Evolutionary conservation across 2,797 vertebrate genomes (phyloP), one percentile per base, ranked within the genome.

Genomic region (Xenentodon cancila): DNA sequence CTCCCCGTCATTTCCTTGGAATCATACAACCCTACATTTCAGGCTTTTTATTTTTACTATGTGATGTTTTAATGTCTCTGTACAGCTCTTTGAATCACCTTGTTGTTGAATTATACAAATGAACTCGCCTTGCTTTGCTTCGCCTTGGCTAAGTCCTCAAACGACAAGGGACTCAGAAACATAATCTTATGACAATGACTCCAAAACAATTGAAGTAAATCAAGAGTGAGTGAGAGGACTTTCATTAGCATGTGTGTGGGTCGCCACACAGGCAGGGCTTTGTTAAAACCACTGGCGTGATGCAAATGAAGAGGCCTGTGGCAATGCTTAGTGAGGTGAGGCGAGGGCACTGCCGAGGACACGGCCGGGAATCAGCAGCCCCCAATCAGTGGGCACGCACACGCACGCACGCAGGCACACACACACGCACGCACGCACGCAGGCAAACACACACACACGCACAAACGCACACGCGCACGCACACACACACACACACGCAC

Each of bases 241-340:
- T 84, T 79, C 67, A 51, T n/a, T 48, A 75, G 80, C 19, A 20
- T 77, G 80, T 68, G 70, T 13, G 63, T 71, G 70, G 75, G 80
- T 69, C 72, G 42, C 32, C 21, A 64, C 43, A 86, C 84, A 90
- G 85, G 69, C 46, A 32, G 22, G 72, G 67, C 87, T 89, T 88
- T 89, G 88, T 88, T 90, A 63, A 77, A 85, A 84, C 75, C 80
- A 88, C 53, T 82, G 81, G 63, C 80, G 83, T 81, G 67, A 88
- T 89, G 89, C 83, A 88, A 88, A 88, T 90, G 64, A 88, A 50
- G 80, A 76, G 71, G 65, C 84, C 75, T 47, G 25, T 12, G 21
- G 74, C 37, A 1, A 76, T 68, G 88, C 77, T 84, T 37, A 82
- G 75, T 48, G 4, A 32, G 32, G 32, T 32, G 75, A 62, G 80